Percentiles rank a stretch among this genome's conserved stretches.
Evolutionary conservation across 2,797 vertebrate species (phyloP).

Genomic region (Ceryle rudis): DNA sequence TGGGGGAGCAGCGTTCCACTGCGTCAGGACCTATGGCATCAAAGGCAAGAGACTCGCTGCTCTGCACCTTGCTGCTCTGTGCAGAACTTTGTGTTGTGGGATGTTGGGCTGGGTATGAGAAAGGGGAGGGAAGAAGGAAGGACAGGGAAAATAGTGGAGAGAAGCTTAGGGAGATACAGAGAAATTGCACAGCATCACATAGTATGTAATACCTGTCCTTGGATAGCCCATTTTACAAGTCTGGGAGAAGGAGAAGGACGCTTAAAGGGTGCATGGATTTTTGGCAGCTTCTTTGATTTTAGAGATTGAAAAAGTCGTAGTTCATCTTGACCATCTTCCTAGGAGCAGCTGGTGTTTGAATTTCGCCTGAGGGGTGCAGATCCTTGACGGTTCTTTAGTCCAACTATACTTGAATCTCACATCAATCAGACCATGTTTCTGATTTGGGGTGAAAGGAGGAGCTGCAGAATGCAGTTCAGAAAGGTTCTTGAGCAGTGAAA

Average conservation of each 20-base stretch:
- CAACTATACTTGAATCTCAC: rapidly evolving
- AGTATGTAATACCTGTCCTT: neutral
- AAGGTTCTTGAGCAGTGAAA: neutral
- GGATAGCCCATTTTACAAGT: rapidly evolving
- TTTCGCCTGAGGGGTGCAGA: neutral
- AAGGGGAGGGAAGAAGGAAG: constrained; percentile 62
- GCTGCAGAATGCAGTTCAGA: neutral
- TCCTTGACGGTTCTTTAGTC: neutral
- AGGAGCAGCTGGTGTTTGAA: neutral
- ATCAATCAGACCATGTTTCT: neutral
- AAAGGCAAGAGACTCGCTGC: constrained; percentile 95
- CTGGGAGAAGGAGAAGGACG: neutral
- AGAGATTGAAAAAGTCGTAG: neutral
- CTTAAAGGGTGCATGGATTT: neutral
- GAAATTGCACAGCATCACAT: neutral
- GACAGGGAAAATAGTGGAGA: neutral
- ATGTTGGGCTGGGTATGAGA: constrained; percentile 54
- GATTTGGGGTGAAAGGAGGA: neutral
- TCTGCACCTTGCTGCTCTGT: constrained; percentile 81
- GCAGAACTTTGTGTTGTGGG: constrained; percentile 75
- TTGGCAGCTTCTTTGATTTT: neutral
- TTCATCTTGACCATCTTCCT: neutral
- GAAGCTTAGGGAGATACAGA: neutral
- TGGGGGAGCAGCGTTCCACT: constrained; percentile 98
- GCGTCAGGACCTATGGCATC: constrained; percentile 98